Percentiles rank a stretch among this genome's conserved stretches.
Evolutionary conservation across 2,888 invertebrate genomes (phyloP).

Genomic region (Callimorpha dominula): DNA sequence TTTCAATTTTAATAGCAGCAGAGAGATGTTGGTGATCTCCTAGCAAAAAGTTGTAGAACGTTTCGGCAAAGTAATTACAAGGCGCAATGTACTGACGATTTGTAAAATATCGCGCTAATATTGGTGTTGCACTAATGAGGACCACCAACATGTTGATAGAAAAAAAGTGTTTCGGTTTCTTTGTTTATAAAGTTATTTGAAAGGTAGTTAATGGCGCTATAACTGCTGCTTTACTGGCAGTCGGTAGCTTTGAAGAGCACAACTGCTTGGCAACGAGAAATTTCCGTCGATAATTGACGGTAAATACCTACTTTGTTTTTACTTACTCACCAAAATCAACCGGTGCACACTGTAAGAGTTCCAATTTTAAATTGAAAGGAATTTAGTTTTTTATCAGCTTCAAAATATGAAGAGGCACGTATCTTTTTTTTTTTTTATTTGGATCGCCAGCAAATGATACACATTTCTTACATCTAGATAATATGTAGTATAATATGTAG

Average conservation of each 20-base stretch:
- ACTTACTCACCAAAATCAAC: neutral
- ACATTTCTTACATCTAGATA: too few relatives aligned
- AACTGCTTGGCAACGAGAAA: constrained; percentile 12
- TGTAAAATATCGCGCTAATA: constrained; percentile 70
- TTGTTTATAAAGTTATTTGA: constrained; percentile 35
- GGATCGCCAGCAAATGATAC: too few relatives aligned
- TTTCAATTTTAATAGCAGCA: neutral
- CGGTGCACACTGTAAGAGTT: too few relatives aligned
- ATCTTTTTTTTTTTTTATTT: too few relatives aligned
- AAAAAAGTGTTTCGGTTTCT: constrained; percentile 41
- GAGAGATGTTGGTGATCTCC: constrained; percentile 17
- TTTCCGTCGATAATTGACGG: constrained; percentile 1
- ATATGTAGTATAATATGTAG: neutral
- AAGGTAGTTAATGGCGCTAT: constrained; percentile 18
- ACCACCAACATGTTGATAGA: constrained; percentile 63
- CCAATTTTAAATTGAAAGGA: neutral
- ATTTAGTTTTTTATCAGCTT: neutral
- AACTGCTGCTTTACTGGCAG: constrained; percentile 8
- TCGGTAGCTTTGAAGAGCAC: constrained; percentile 22
- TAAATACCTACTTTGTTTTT: neutral
- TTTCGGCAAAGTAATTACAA: constrained; percentile 73
- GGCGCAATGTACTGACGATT: constrained; percentile 60
- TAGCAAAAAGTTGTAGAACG: constrained; percentile 56
- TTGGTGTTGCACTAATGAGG: constrained; percentile 64
- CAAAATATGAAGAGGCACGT: neutral